Conservation (phyloP, 2,888 invertebrate species). For the Drosophila nr. medialis region DNA sequence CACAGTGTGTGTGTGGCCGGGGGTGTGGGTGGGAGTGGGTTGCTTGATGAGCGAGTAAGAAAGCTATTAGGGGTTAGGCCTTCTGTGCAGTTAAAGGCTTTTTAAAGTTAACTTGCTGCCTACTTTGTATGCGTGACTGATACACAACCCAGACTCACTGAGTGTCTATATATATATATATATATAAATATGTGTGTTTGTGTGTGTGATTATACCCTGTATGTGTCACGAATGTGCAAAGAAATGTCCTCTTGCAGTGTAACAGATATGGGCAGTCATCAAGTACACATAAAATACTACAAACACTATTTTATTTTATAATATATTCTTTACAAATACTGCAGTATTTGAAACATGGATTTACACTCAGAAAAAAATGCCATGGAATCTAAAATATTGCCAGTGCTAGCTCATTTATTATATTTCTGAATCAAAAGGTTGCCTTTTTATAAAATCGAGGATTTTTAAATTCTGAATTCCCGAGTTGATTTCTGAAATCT, state of each 20-base stretch:
- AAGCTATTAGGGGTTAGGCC: slow-evolving; percentile 30
- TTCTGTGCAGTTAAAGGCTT: slow-evolving; percentile 48
- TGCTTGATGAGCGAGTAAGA: slow-evolving; percentile 1
- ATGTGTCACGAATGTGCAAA: neutral
- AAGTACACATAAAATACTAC: neutral
- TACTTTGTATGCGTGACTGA: slow-evolving; percentile 76
- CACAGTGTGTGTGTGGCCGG: neutral
- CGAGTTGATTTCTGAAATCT: neutral
- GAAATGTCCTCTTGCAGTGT: neutral
- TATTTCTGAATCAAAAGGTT: neutral
- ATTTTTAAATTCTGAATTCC: neutral
- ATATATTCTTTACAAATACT: too few relatives aligned
- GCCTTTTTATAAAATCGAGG: neutral
- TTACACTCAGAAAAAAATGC: neutral
- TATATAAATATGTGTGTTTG: slow-evolving; percentile 1
- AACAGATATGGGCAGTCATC: neutral
- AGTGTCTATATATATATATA: slow-evolving; percentile 18
- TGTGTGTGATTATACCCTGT: slow-evolving; percentile 2
- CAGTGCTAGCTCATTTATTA: neutral
- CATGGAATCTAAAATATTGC: neutral
- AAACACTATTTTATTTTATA: neutral
- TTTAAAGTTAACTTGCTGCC: slow-evolving; percentile 74
- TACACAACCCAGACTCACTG: slow-evolving; percentile 14
- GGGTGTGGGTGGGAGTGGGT: neutral
- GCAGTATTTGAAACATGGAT: neutral